phyloP scores from a whole-genome alignment of 1,140 invertebrate species.

The Papilio machaon region DNA sequence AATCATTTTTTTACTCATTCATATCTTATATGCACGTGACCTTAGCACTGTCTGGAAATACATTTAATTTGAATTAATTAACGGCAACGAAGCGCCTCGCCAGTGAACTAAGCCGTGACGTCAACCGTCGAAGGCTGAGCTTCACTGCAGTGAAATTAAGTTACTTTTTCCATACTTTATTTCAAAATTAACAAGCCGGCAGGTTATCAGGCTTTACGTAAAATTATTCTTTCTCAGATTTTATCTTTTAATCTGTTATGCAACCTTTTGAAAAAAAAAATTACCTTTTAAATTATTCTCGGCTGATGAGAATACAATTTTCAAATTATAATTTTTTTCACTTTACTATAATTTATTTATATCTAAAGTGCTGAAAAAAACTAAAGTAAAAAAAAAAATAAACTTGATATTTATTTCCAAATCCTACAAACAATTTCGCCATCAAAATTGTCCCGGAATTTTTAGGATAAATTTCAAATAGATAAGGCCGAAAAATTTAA shows the following conservation, averaged over 20 bases:
- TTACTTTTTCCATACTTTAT: slow-evolving; percentile 4
- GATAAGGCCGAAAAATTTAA: slow-evolving; percentile 58
- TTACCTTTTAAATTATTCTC: too few relatives aligned
- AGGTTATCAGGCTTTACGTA: neutral
- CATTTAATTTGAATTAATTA: slow-evolving; percentile 35
- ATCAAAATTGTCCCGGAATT: slow-evolving; percentile 44
- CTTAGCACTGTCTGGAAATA: slow-evolving; percentile 5
- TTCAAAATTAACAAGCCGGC: neutral
- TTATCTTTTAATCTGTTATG: neutral
- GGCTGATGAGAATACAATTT: too few relatives aligned
- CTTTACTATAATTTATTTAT: too few relatives aligned
- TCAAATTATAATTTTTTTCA: too few relatives aligned
- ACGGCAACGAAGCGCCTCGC: slow-evolving; percentile 4
- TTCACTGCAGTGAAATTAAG: neutral
- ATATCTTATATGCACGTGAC: neutral
- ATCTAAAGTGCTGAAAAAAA: neutral
- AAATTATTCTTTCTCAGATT: neutral
- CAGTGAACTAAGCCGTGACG: slow-evolving; percentile 8
- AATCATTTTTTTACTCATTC: too few relatives aligned
- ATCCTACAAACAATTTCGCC: neutral
- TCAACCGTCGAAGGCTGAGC: neutral
- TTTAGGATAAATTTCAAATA: slow-evolving; percentile 53
- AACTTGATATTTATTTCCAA: neutral
- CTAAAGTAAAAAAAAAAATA: neutral
- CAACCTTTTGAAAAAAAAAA: neutral